phyloP scores from a whole-genome alignment of 2,888 invertebrate species.

The Nomada hirtipes region DNA sequence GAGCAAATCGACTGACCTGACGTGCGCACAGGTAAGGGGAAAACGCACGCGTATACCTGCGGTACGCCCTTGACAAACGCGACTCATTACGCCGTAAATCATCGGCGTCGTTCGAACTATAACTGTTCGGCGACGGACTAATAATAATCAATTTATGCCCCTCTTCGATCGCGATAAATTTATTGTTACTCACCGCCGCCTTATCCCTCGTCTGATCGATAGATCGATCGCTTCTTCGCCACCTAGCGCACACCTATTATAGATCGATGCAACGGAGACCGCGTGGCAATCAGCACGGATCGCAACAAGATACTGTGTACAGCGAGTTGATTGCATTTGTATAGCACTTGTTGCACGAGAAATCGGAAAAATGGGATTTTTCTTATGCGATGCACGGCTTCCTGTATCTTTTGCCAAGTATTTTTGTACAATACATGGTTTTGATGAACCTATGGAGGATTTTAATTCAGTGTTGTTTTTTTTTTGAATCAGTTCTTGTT shows the following conservation, averaged over 20 bases:
- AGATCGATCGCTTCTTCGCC: slow-evolving; percentile 29
- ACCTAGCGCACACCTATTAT: slow-evolving; percentile 28
- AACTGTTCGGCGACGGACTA: slow-evolving; percentile 65
- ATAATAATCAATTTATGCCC: slow-evolving; percentile 77
- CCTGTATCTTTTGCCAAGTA: neutral
- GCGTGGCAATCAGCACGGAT: slow-evolving; percentile 4
- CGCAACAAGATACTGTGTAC: slow-evolving; percentile 11
- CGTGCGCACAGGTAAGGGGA: neutral
- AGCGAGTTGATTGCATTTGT: slow-evolving; percentile 41
- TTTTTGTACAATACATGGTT: neutral
- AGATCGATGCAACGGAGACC: slow-evolving; percentile 10
- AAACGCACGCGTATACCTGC: neutral
- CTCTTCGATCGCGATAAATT: slow-evolving; percentile 75
- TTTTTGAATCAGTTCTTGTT: neutral
- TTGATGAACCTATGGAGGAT: neutral
- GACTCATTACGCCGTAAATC: slow-evolving; percentile 77
- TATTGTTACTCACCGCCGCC: slow-evolving; percentile 67
- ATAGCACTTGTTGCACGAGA: neutral
- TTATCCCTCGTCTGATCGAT: neutral
- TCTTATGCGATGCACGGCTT: slow-evolving; percentile 8
- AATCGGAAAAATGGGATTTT: slow-evolving; percentile 3
- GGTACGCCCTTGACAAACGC: slow-evolving; percentile 68
- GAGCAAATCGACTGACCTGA: no score
- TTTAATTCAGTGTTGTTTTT: neutral
- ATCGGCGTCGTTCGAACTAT: slow-evolving; percentile 72